These are phyloP conservation scores for Clusia tigrina DNA, from an alignment of 2,888 invertebrate species.

Conservation along the genomic window DNA sequence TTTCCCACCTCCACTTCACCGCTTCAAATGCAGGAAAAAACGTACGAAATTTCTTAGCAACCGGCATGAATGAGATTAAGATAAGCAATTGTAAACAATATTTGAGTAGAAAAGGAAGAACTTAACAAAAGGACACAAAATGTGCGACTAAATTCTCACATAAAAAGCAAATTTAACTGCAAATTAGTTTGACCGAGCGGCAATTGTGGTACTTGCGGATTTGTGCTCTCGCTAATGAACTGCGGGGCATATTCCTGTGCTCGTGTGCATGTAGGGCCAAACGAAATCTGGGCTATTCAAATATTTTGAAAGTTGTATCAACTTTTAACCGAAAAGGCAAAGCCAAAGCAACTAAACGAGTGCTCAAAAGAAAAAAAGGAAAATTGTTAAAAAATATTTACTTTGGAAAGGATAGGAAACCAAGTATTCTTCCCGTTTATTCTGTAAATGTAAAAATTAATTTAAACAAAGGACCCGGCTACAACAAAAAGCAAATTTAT, in stretches of 20 bases:
- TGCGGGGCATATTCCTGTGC: slow-evolving; percentile 15
- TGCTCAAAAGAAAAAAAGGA: too few species aligned
- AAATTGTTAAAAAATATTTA: slow-evolving; percentile 12
- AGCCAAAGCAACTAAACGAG: too few species aligned
- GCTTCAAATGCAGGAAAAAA: background rate
- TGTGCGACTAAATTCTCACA: background rate
- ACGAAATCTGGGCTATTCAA: background rate
- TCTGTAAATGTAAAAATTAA: slow-evolving; percentile 18
- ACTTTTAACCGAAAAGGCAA: too few species aligned
- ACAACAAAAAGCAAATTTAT: background rate
- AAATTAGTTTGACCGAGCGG: slow-evolving; percentile 6
- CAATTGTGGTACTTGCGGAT: background rate
- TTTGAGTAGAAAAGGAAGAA: background rate
- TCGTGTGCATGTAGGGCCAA: slow-evolving; percentile 2
- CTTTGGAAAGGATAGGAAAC: slow-evolving; percentile 19
- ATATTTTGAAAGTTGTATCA: too few species aligned
- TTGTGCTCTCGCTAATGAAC: slow-evolving; percentile 20
- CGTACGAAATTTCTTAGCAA: background rate
- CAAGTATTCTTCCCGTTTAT: slow-evolving; percentile 1
- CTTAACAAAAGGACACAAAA: background rate
- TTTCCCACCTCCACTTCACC: too few species aligned
- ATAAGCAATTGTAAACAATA: background rate
- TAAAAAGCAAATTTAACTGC: background rate
- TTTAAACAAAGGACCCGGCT: slow-evolving; percentile 18
- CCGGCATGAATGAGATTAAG: too few species aligned